A percentile compares a stretch with the other conserved stretches of the same genome.
Conservation (phyloP, 2,113 vertebrate genomes). For the Chaetodon auriga region DNA sequence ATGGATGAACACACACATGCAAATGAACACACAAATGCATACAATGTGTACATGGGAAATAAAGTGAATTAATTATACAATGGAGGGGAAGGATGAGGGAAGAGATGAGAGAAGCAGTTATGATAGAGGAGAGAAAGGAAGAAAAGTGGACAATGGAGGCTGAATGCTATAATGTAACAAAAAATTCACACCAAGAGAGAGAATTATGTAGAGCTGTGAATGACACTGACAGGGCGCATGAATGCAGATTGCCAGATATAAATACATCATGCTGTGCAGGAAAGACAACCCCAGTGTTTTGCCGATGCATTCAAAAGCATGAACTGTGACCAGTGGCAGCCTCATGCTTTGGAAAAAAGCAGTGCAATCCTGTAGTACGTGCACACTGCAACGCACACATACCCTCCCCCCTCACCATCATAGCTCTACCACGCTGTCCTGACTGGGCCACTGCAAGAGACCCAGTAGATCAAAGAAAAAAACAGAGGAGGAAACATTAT, state of each 20-base stretch:
- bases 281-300: slow-evolving; percentile 36
- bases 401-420: slow-evolving; percentile 79
- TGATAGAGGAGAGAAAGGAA: slow-evolving; percentile 1
- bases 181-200: not conserved
- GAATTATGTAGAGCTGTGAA: slow-evolving; percentile 1
- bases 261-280: slow-evolving; percentile 61
- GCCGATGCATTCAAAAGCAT: slow-evolving; percentile 50
- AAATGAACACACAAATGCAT: slow-evolving; percentile 46
- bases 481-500: slow-evolving; percentile 30
- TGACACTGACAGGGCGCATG: slow-evolving; percentile 71
- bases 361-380: slow-evolving; percentile 34
- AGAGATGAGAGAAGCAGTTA: slow-evolving; percentile 6
- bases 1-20: slow-evolving; percentile 66
- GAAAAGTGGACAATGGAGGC: slow-evolving; percentile 15
- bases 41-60: slow-evolving; percentile 9
- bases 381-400: slow-evolving; percentile 48
- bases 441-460: slow-evolving; percentile 80
- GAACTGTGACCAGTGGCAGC: slow-evolving; percentile 29
- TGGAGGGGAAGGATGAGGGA: not conserved
- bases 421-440: slow-evolving; percentile 84
- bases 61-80: not conserved
- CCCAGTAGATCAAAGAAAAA: slow-evolving; percentile 51
- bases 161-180: slow-evolving; percentile 7
- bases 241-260: slow-evolving; percentile 67
- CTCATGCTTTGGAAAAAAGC: slow-evolving; percentile 47